These are phyloP conservation scores for Ctenopoma multispine DNA, from an alignment of 2,797 vertebrate genomes.

Conservation along the genomic window DNA sequence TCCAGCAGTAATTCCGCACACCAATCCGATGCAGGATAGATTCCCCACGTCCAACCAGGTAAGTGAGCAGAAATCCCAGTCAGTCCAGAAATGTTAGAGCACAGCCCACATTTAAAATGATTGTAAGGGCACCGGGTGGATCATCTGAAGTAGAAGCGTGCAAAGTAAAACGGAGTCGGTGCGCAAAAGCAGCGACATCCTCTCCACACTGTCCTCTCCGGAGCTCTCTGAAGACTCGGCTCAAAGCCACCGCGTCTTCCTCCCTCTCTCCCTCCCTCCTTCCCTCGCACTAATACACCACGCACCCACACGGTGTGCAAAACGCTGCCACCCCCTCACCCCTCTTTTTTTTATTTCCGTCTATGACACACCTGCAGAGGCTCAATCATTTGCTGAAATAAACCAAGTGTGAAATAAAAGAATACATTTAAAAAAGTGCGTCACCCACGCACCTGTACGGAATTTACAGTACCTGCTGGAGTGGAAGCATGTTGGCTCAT, in stretches of 20 bases:
- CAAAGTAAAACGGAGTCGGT: neutral
- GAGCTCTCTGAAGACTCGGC: neutral
- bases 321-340: neutral
- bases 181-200: conserved; percentile 22
- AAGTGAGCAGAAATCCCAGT: conserved; percentile 13
- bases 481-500: too few species aligned
- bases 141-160: neutral
- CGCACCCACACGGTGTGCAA: neutral
- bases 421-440: neutral
- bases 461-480: neutral
- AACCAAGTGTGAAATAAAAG: too few species aligned
- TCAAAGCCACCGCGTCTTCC: neutral
- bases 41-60: neutral
- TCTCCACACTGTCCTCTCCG: neutral
- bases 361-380: neutral
- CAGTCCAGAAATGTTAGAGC: neutral
- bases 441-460: neutral
- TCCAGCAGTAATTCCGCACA: neutral
- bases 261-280: neutral
- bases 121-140: neutral
- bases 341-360: neutral
- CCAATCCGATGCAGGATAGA: neutral
- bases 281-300: neutral
- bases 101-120: neutral
- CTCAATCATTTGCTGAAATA: neutral